Base-by-base conservation (phyloP, 2,113 vertebrate genomes). In the Pseudonaja textilis region DNA sequence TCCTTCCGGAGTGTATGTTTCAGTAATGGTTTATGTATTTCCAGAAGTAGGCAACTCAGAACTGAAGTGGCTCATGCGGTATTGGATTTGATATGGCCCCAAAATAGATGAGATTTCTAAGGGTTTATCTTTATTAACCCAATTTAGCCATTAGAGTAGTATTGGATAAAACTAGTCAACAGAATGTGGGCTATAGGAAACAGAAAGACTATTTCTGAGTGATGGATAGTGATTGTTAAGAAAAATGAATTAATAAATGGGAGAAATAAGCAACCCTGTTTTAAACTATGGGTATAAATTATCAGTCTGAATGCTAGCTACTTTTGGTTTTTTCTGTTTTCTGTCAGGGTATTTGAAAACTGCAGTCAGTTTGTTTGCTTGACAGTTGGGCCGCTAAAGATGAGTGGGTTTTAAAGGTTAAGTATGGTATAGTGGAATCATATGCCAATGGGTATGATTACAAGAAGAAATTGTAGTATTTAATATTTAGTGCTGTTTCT, bases 321-420 rank as follows among this genome's bases (percentile, higher is more conserved):
- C 47, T n/a, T 54, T 61, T 61, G 56, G 16, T 52, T 85, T 90
- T 34, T 14, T 74, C 8, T 8, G 11, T 52, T 50, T 56, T 57
- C n/a, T 26, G 18, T 3, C 22, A 34, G 12, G 14, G 47, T 8
- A 11, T 91, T 85, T 25, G 10, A 39, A n/a, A 20, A 42, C 25
- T 85, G 26, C 22, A 25, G 34, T 34, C 11, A 92, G 91, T 94
- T 85, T 92, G 93, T 87, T 93, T 93, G 57, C 8, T 16, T 92
- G 87, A 45, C 29, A 61, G 8, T 29, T 39, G 22, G 7, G 25
- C 39, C 89, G 10, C 26, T 34, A 61, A 50, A 22, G 55, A 5
- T 81, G 29, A 74, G 4, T 20, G 9, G 5, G 56, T 69, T 69
- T 74, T 55, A 91, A 34, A 47, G 2, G n/a, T n/a, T 61, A 85